A percentile compares a stretch with the other conserved stretches of the same genome.
Conservation (phyloP, 2,113 vertebrate genomes). For the Motacilla alba region DNA sequence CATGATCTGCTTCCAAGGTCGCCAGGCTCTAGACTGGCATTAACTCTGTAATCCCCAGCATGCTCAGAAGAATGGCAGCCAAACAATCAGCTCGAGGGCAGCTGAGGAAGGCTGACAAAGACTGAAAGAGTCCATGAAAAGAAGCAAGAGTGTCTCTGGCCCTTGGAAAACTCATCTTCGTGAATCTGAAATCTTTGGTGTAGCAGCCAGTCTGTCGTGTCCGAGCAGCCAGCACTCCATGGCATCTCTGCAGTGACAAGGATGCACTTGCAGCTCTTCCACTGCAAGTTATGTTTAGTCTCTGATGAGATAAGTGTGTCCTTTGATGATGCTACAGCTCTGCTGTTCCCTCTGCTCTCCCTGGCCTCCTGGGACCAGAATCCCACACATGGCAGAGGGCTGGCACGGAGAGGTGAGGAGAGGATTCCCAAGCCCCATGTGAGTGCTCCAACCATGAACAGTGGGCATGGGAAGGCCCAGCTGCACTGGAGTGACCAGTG, state of each 20-base stretch:
- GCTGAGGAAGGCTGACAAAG: neutral
- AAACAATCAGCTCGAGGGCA: neutral
- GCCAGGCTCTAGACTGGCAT: neutral
- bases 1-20: neutral
- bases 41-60: neutral
- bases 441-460: fast-evolving
- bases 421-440: fast-evolving
- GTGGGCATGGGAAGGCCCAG: neutral
- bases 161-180: neutral
- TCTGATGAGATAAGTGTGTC: fast-evolving
- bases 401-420: neutral
- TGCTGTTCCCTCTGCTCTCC: neutral
- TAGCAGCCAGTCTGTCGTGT: neutral
- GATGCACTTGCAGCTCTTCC: neutral
- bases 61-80: neutral
- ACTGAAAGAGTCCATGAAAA: neutral
- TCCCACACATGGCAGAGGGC: neutral
- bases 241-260: neutral
- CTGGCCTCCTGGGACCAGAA: fast-evolving
- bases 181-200: conserved; percentile 20
- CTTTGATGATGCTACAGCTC: neutral
- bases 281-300: neutral
- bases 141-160: neutral
- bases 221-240: neutral
- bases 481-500: neutral